Percentiles rank a stretch among this genome's conserved stretches.
phyloP scores from a whole-genome alignment of 2,113 vertebrate genomes.

The Plectropomus leopardus region DNA sequence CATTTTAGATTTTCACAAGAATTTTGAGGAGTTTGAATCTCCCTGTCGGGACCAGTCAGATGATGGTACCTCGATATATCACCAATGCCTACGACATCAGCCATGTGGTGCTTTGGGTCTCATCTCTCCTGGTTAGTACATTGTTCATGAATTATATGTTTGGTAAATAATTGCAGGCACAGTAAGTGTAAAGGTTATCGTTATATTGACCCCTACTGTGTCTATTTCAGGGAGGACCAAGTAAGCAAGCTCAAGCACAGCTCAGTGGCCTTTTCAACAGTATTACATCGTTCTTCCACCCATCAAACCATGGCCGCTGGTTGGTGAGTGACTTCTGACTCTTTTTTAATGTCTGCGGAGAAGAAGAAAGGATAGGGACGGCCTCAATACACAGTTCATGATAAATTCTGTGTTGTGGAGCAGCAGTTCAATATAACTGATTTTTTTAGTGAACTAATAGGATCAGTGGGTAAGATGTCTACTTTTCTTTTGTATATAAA shows the following conservation, averaged over 20 bases:
- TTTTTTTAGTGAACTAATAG: background rate
- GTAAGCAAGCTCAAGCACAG: conserved; percentile 94
- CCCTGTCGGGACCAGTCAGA: conserved; percentile 96
- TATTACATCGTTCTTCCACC: conserved; percentile 97
- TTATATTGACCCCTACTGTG: conserved; percentile 11
- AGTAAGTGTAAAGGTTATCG: background rate
- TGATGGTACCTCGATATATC: conserved; percentile 92
- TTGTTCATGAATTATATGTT: background rate
- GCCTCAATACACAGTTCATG: background rate
- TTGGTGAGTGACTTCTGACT: conserved; percentile 88
- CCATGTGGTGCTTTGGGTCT: conserved; percentile 97
- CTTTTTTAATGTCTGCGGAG: background rate
- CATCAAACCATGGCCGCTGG: conserved; percentile 98
- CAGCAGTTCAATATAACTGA: background rate
- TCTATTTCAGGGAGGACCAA: conserved; percentile 92
- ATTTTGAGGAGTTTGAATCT: conserved; percentile 97
- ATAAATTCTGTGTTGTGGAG: background rate
- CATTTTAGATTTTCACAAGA: conserved; percentile 95
- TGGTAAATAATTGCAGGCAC: background rate
- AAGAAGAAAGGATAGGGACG: background rate
- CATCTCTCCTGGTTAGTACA: conserved; percentile 94
- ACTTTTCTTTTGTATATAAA: background rate
- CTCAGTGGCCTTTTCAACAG: conserved; percentile 96
- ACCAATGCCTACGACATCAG: conserved; percentile 96
- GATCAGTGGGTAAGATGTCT: background rate